Conservation (phyloP, 2,113 vertebrate species). For the Polypterus senegalus region DNA sequence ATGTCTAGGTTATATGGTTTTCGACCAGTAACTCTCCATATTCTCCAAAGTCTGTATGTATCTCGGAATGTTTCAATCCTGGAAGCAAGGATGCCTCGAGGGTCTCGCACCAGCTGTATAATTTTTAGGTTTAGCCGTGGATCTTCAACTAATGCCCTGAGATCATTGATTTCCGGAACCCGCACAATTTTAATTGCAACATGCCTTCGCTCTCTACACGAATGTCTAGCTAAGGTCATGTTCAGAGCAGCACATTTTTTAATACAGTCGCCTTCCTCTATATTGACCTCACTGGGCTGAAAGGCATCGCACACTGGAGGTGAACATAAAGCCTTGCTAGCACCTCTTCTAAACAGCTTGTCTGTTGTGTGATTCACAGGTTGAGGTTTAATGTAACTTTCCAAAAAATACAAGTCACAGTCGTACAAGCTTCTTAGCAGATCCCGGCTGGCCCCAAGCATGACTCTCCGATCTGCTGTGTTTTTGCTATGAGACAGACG, state of each 20-base stretch:
- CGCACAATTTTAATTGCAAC: slow-evolving; percentile 89
- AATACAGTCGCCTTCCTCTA: slow-evolving; percentile 86
- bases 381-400: slow-evolving; percentile 87
- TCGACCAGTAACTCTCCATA: slow-evolving; percentile 86
- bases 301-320: slow-evolving; percentile 71
- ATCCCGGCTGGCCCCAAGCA: slow-evolving; percentile 85
- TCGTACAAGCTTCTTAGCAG: slow-evolving; percentile 81
- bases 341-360: slow-evolving; percentile 79
- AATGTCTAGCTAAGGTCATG: slow-evolving; percentile 71
- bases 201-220: slow-evolving; percentile 70
- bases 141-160: slow-evolving; percentile 81
- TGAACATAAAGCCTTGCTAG: slow-evolving; percentile 81
- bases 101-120: slow-evolving; percentile 88
- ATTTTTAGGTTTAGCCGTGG: slow-evolving; percentile 87
- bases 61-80: slow-evolving; percentile 90
- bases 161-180: slow-evolving; percentile 77
- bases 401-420: slow-evolving; percentile 85
- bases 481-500: slow-evolving; percentile 74
- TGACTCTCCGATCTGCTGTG: slow-evolving; percentile 64
- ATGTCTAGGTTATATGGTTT: slow-evolving; percentile 83
- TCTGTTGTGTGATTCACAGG: slow-evolving; percentile 83
- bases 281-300: slow-evolving; percentile 46
- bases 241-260: slow-evolving; percentile 77
- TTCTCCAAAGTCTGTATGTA: slow-evolving; percentile 85
- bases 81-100: slow-evolving; percentile 81